phyloP scores from a whole-genome alignment of 2,888 invertebrate genomes.

The Phrixothrix hirtus region DNA sequence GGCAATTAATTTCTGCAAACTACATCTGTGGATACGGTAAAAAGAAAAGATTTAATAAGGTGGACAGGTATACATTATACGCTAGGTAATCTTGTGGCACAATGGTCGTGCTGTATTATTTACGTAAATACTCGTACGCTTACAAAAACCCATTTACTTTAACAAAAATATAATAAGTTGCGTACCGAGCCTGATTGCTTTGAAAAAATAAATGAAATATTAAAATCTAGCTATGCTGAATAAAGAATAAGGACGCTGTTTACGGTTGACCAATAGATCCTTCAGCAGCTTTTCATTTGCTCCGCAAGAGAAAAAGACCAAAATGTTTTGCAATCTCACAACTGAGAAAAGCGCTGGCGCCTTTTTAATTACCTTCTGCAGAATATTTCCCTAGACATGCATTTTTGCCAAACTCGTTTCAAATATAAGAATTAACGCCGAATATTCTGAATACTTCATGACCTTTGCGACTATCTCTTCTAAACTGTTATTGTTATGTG shows the following conservation, averaged over 20 bases:
- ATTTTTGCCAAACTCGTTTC: slow-evolving; percentile 51
- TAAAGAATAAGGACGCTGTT: slow-evolving; percentile 17
- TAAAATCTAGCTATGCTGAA: slow-evolving; percentile 33
- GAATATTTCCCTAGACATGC: slow-evolving; percentile 49
- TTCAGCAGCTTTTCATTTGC: slow-evolving; percentile 1
- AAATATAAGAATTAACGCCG: slow-evolving; percentile 49
- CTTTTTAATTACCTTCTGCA: slow-evolving; percentile 49
- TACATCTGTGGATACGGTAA: slow-evolving; percentile 28
- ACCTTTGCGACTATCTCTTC: slow-evolving; percentile 31
- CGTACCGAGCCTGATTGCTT: slow-evolving; percentile 44
- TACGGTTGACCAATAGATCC: slow-evolving; percentile 20
- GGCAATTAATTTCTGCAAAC: slow-evolving; percentile 29
- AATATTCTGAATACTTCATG: slow-evolving; percentile 45
- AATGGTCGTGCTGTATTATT: slow-evolving; percentile 34
- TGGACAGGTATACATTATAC: slow-evolving; percentile 37
- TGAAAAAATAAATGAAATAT: slow-evolving; percentile 45
- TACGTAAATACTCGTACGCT: slow-evolving; percentile 29
- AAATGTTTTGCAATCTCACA: slow-evolving; percentile 15
- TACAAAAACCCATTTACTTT: slow-evolving; percentile 37
- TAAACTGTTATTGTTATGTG: slow-evolving; percentile 32
- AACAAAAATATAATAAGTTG: slow-evolving; percentile 40
- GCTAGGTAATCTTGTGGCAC: slow-evolving; percentile 37
- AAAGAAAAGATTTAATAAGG: slow-evolving; percentile 34
- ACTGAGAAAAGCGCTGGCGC: slow-evolving; percentile 37
- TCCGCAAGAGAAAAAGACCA: slow-evolving; percentile 2